Conservation (phyloP, 2,797 vertebrate species). For the Carapus acus region DNA sequence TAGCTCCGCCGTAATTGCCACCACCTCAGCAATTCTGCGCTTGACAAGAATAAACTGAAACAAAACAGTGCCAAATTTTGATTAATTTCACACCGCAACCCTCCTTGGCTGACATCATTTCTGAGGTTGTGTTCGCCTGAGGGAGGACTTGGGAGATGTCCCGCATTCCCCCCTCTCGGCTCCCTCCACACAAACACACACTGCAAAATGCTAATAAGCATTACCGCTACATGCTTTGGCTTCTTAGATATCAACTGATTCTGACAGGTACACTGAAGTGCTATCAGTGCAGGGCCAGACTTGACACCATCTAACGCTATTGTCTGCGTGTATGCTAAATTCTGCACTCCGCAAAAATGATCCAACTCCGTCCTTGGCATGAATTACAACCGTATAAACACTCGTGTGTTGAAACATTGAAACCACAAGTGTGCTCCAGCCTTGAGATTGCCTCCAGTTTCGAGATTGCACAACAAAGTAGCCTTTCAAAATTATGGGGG, state of each 20-base stretch:
- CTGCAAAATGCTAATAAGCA: slow-evolving; percentile 49
- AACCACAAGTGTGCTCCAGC: neutral
- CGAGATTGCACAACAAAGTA: too few relatives aligned
- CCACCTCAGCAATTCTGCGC: slow-evolving; percentile 15
- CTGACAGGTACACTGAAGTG: slow-evolving; percentile 22
- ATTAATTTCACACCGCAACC: neutral
- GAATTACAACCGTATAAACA: slow-evolving; percentile 5
- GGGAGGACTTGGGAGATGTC: slow-evolving; percentile 11
- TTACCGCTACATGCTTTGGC: slow-evolving; percentile 49
- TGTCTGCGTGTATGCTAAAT: slow-evolving; percentile 24
- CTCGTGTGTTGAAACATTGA: neutral
- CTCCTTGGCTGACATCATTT: neutral
- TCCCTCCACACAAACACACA: slow-evolving; percentile 23
- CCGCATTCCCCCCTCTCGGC: too few relatives aligned
- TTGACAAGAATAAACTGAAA: slow-evolving; percentile 7
- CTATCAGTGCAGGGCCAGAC: slow-evolving; percentile 27
- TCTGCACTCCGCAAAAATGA: slow-evolving; percentile 12
- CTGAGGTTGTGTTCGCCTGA: slow-evolving; percentile 11
- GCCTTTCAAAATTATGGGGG: neutral
- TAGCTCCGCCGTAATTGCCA: slow-evolving; percentile 20
- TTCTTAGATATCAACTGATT: slow-evolving; percentile 58
- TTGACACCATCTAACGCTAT: slow-evolving; percentile 25
- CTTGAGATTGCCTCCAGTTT: too few relatives aligned
- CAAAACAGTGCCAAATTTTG: neutral
- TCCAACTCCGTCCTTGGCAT: slow-evolving; percentile 22